Base-by-base conservation (phyloP, 1,140 invertebrate species). In the Campoletis sonorensis region DNA sequence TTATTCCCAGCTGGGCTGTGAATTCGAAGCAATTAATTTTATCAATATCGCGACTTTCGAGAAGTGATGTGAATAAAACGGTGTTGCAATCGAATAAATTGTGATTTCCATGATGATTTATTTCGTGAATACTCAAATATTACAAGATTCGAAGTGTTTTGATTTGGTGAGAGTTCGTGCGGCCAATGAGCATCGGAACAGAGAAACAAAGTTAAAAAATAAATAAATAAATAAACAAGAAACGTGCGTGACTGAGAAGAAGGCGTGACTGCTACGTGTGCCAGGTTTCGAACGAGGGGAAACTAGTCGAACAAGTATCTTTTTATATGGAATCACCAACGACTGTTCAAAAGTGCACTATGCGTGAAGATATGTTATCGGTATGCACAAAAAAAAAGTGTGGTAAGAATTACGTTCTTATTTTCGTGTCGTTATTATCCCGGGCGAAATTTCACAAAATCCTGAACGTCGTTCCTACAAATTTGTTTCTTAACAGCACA, bases 321-420 rank as follows among this genome's bases (percentile, higher is more conserved):
- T 58, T 58, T 58, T 21, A 58, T 10, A 23, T 58, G 4, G 51
- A 58, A 23, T n/a, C 54, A 5, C 16, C 54, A 58, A 7, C 54
- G 1, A 58, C 54, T 58, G 10, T 10, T 58, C 54, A 58, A 21
- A n/a, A 23, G 54, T 58, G 54, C 5, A 58, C 54, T 18, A 23
- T 5, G 54, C 54, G 54, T 58, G 21, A 58, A 58, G 54, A 58
- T 58, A 58, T 58, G 54, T 13, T 58, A 58, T 58, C 54, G 54
- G 54, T 21, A 58, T 58, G 54, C 40, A 45, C 8, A 21, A 58
- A 58, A 21, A 58, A 58, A 58, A 58, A 18, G 21, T 58, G 4
- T 58, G 8, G 21, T 8, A 10, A 58, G 21, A 23, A 1, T 21
- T 58, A 58, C 1, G 1, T 10, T 45, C 40, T 45, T 11, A 45